These are phyloP conservation scores for Tipula vernalis DNA, from an alignment of 2,888 invertebrate species.

Conservation along the genomic window DNA sequence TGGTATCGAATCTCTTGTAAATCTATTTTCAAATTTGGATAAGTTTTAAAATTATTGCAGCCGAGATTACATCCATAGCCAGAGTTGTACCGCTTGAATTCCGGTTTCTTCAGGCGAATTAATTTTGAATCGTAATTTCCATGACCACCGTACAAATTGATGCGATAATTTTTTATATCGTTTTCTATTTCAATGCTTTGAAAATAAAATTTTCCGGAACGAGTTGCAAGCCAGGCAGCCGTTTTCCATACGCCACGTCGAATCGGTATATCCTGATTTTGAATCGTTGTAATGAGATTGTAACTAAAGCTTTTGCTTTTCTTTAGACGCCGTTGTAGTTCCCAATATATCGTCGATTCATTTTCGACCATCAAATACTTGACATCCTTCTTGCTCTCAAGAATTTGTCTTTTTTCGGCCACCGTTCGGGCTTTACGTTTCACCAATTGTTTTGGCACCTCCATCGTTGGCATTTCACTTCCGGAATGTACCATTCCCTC, in stretches of 20 bases:
- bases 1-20: not conserved
- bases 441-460: constrained; percentile 29
- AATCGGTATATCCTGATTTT: constrained; percentile 27
- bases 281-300: constrained; percentile 24
- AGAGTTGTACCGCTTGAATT: not conserved
- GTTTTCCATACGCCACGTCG: constrained; percentile 32
- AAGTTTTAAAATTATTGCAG: not conserved
- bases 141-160: constrained; percentile 26
- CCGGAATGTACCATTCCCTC: constrained; percentile 29
- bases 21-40: not conserved
- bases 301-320: constrained; percentile 25
- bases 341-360: constrained; percentile 30
- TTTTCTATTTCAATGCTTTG: constrained; percentile 23
- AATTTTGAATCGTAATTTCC: constrained; percentile 25
- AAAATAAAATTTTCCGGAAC: constrained; percentile 30
- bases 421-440: constrained; percentile 39
- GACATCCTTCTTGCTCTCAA: constrained; percentile 30
- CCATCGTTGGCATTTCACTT: constrained; percentile 27
- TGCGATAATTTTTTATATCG: constrained; percentile 19
- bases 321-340: constrained; percentile 28
- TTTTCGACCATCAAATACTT: constrained; percentile 34
- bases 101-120: not conserved
- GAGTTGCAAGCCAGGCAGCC: constrained; percentile 30
- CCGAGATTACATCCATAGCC: not conserved
- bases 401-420: constrained; percentile 38